Base-by-base conservation (phyloP, 2,888 invertebrate genomes). In the Drosophila kambysellisi region DNA sequence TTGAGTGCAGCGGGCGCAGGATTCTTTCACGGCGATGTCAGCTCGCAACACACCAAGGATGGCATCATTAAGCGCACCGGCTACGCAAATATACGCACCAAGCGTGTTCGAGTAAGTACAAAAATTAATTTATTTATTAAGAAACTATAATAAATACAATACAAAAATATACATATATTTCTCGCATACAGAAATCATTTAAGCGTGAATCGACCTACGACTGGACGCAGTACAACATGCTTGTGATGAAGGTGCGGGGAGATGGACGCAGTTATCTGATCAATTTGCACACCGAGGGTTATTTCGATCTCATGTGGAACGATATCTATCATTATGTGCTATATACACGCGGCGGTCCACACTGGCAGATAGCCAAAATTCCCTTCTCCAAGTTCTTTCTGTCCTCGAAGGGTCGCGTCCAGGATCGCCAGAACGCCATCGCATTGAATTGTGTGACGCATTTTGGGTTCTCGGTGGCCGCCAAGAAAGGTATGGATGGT, bases 291-390 rank as follows among this genome's bases (percentile, higher is more conserved):
- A 94, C 95, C 0, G 95, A 96, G 85, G 97, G 96, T 3, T 95
- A 95, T 82, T 96, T 95, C 88, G 99, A 99, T 92, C 93, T 98
- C 35, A 94, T 95, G n/a, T 98, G 97, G 97, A 96, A 97, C 92
- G 98, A 99, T 93, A 94, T 96, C 20, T 98, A 96, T 92, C 95
- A 96, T 88, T 99, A 96, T 93, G 95, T 96, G 0, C 93, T 99
- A 6, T 98, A 96, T 91, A 99, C 99, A 0, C 95, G 99, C 93
- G 99, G 99, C 46, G 99, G 99, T 0, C 99, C 99, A 0, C 99
- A 99, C 92, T 99, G 99, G 99, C 99, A 99, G 94, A 94, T 95
- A 74, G 95, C 96, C 33, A 97, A 96, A 97, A 97, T 99, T 89
- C 99, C 99, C 2, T 98, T 99, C 94, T 98, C 98, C 12, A 98